A percentile compares a stretch with the other conserved stretches of the same genome.
Conservation (phyloP, 2,888 invertebrate genomes). For the Stenurella melanura region DNA sequence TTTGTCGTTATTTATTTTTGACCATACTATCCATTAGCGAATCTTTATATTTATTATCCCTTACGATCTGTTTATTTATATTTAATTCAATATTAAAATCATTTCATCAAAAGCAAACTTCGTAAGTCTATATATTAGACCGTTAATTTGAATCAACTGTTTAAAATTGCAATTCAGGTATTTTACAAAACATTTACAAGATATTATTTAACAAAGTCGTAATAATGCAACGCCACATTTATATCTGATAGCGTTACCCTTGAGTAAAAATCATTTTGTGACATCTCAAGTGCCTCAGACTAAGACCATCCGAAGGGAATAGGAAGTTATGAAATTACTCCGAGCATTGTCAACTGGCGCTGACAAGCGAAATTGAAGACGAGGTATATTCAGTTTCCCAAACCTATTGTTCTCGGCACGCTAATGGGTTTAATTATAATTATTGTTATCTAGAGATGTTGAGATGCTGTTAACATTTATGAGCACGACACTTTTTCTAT, state of each 20-base stretch:
- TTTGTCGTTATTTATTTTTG: too few species aligned
- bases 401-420: slow-evolving; percentile 15
- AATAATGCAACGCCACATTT: too few species aligned
- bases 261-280: slow-evolving; percentile 1
- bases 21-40: too few species aligned
- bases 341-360: slow-evolving; percentile 1
- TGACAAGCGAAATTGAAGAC: slow-evolving; percentile 20
- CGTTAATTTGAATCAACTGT: too few species aligned
- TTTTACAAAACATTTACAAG: too few species aligned
- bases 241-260: neutral
- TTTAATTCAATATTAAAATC: too few species aligned
- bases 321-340: slow-evolving; percentile 10
- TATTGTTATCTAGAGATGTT: slow-evolving; percentile 17
- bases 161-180: too few species aligned
- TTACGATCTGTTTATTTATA: too few species aligned
- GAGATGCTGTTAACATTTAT: slow-evolving; percentile 34
- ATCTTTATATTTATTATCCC: too few species aligned
- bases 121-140: too few species aligned
- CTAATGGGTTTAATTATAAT: slow-evolving; percentile 26
- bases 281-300: neutral
- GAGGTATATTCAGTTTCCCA: slow-evolving; percentile 10
- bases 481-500: slow-evolving; percentile 7
- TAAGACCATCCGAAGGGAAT: neutral
- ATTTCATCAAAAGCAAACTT: too few species aligned
- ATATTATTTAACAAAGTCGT: neutral